Percentiles rank a stretch among this genome's conserved stretches.
Evolutionary conservation across 2,113 vertebrate genomes (phyloP).

Genomic region (Hypocryptadius cinnamomeus): DNA sequence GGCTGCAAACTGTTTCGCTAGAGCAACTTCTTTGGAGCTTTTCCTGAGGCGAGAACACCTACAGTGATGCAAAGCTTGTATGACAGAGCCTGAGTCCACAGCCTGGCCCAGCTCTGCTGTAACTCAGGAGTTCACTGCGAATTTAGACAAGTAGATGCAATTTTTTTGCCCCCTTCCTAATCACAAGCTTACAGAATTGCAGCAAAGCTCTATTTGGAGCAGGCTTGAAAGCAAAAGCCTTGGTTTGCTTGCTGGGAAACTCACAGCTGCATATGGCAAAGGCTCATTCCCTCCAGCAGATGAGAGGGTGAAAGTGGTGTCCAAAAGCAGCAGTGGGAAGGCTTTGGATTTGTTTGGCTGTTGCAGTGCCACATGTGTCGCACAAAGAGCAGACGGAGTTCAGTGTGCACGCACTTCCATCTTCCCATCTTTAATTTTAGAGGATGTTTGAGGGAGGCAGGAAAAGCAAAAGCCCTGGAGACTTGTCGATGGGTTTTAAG

Average conservation of each 20-base stretch:
- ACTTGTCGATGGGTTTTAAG: conserved; percentile 61
- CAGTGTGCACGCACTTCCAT: neutral
- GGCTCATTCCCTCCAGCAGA: neutral
- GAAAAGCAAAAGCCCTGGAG: conserved; percentile 62
- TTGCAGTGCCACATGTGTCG: conserved; percentile 7
- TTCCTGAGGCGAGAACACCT: rapidly evolving
- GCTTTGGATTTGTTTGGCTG: conserved; percentile 14
- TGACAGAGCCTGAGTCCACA: neutral
- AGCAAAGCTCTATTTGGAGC: neutral
- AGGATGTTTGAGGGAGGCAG: conserved; percentile 58
- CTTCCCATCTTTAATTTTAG: conserved; percentile 57
- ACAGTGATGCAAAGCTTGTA: neutral
- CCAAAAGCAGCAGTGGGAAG: conserved; percentile 10
- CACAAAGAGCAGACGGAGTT: conserved; percentile 11
- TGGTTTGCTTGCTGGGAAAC: neutral
- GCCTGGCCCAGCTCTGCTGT: neutral
- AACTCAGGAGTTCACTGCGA: neutral
- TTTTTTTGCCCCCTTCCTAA: neutral
- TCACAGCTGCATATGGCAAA: neutral
- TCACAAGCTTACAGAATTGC: neutral
- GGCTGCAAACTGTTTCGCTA: neutral
- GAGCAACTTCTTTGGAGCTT: neutral
- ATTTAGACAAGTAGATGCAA: neutral
- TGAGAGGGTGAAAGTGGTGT: neutral
- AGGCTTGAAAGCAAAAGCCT: neutral